A percentile compares a stretch with the other conserved stretches of the same genome.
phyloP scores from a whole-genome alignment of 1,140 invertebrate species.

The Acromyrmex heyeri region DNA sequence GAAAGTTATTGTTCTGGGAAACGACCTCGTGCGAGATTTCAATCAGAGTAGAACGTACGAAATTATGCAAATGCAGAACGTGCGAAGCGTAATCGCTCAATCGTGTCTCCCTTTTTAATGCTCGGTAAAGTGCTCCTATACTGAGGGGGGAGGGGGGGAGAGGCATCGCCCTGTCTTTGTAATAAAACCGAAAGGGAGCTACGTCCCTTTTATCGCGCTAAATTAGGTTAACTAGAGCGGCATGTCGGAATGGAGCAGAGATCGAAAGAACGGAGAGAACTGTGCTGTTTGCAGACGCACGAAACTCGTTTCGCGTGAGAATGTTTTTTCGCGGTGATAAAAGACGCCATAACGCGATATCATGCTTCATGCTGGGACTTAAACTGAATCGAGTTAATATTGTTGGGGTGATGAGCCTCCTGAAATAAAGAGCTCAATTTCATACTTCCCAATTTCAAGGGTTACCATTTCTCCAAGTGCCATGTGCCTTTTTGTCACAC shows the following conservation, averaged over 20 bases:
- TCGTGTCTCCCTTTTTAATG: neutral
- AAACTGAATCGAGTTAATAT: conserved; percentile 66
- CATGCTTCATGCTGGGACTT: conserved; percentile 63
- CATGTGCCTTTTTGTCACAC: neutral
- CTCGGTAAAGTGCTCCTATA: too few relatives aligned
- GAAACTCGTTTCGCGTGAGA: conserved; percentile 72
- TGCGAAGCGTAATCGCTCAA: conserved; percentile 3
- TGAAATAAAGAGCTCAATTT: conserved; percentile 53
- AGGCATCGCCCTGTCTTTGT: neutral
- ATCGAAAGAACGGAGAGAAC: conserved; percentile 45
- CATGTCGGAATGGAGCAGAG: conserved; percentile 16
- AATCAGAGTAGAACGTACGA: conserved; percentile 22
- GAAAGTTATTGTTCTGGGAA: conserved; percentile 49
- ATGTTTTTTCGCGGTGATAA: conserved; percentile 73
- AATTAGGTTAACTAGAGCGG: conserved; percentile 70
- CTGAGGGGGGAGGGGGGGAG: neutral
- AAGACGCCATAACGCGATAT: conserved; percentile 73
- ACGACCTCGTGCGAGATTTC: conserved; percentile 38
- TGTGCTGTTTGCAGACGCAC: conserved; percentile 25
- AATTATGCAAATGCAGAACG: conserved; percentile 21
- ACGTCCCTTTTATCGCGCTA: conserved; percentile 33
- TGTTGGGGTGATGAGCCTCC: neutral
- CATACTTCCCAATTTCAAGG: conserved; percentile 4
- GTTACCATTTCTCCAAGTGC: neutral
- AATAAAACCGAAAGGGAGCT: conserved; percentile 33